Conservation (phyloP, 2,113 vertebrate species). For the Oryzias curvinotus region DNA sequence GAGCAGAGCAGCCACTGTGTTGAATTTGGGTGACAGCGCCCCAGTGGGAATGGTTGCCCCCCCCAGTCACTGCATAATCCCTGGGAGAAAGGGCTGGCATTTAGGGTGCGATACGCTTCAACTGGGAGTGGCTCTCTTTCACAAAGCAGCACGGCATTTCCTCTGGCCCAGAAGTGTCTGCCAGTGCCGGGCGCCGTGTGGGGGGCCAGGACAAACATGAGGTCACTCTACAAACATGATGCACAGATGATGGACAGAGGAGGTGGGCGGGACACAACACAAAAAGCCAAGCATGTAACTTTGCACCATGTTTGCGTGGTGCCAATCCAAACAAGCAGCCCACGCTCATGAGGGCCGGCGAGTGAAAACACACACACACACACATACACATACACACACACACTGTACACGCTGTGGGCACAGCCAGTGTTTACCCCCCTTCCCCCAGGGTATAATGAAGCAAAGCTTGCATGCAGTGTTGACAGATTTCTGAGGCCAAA, state of each 20-base stretch:
- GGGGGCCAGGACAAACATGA: conserved; percentile 61
- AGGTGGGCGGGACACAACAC: conserved; percentile 13
- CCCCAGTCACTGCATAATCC: conserved; percentile 69
- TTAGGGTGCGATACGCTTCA: conserved; percentile 75
- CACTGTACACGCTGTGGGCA: conserved; percentile 28
- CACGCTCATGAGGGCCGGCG: conserved; percentile 15
- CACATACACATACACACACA: conserved; percentile 5
- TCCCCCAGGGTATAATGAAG: conserved; percentile 30
- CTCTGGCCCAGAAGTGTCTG: conserved; percentile 73
- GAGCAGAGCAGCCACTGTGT: conserved; percentile 53
- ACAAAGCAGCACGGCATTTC: conserved; percentile 71
- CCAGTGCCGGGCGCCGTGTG: conserved; percentile 47
- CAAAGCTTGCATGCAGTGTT: conserved; percentile 40
- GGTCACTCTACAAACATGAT: conserved; percentile 42
- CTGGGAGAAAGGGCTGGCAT: conserved; percentile 69
- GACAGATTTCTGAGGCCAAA: conserved; percentile 51
- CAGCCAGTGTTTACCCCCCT: conserved; percentile 55
- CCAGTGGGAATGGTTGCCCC: conserved; percentile 49
- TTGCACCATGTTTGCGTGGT: conserved; percentile 37
- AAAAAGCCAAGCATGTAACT: conserved; percentile 33
- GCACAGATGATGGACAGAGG: conserved; percentile 19
- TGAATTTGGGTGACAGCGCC: conserved; percentile 76
- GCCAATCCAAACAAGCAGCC: conserved; percentile 53
- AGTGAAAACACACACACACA: conserved; percentile 27
- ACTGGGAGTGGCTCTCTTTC: conserved; percentile 59